A percentile compares a stretch with the other conserved stretches of the same genome.
These are phyloP conservation scores for Nemotelus nigrinus DNA, from an alignment of 2,888 invertebrate genomes.

Conservation along the genomic window DNA sequence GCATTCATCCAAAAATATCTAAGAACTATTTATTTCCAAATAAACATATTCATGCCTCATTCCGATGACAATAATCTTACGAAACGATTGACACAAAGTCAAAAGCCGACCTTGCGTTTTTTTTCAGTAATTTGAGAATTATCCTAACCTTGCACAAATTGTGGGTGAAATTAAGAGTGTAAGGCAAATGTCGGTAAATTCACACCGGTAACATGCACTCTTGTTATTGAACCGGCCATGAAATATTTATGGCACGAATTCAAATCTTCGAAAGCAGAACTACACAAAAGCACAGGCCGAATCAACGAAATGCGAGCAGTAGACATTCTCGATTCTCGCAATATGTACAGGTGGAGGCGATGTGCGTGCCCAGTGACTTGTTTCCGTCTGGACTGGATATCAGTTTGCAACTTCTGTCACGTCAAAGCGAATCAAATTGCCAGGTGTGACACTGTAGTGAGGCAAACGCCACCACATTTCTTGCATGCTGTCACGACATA, in stretches of 20 bases:
- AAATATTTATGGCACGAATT: slow-evolving; percentile 49
- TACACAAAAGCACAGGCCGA: slow-evolving; percentile 5
- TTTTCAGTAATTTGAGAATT: too few species aligned
- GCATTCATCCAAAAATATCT: too few species aligned
- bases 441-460: slow-evolving; percentile 50
- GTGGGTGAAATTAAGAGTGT: slow-evolving; percentile 15
- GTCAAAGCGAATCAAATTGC: slow-evolving; percentile 47
- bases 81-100: too few species aligned
- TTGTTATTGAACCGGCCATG: slow-evolving; percentile 38
- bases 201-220: slow-evolving; percentile 27
- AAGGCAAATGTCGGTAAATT: slow-evolving; percentile 6
- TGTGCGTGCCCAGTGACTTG: slow-evolving; percentile 49
- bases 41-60: too few species aligned
- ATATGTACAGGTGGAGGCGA: slow-evolving; percentile 1
- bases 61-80: too few species aligned
- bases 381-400: slow-evolving; percentile 48
- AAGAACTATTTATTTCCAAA: too few species aligned
- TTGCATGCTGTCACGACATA: slow-evolving; percentile 38
- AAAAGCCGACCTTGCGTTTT: too few species aligned
- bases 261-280: slow-evolving; percentile 28
- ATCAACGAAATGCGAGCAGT: slow-evolving; percentile 40
- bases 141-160: too few species aligned
- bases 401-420: slow-evolving; percentile 50
- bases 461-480: slow-evolving; percentile 34
- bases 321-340: background rate